Evolutionary conservation across 2,888 invertebrate genomes (phyloP).

Genomic region (Melinaea marsaeus): DNA sequence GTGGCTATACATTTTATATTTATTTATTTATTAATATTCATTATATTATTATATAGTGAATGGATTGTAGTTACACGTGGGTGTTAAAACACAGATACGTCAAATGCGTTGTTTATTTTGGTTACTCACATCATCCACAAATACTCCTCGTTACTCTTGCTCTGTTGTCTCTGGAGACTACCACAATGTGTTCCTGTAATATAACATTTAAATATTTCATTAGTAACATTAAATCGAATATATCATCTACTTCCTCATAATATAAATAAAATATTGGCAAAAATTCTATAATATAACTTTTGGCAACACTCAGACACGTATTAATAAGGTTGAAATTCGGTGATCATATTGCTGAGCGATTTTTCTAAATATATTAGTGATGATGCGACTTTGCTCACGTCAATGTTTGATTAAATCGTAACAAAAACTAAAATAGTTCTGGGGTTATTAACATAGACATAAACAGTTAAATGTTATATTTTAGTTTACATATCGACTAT

Average conservation of each 20-base stretch:
- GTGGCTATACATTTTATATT: too few species aligned
- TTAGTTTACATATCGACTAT: too few species aligned
- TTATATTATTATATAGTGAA: too few species aligned
- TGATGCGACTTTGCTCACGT: slow-evolving; percentile 12
- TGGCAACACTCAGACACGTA: too few species aligned
- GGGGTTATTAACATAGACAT: slow-evolving; percentile 7
- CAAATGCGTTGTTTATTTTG: slow-evolving; percentile 10
- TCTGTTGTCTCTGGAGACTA: slow-evolving; percentile 52
- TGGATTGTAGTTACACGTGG: too few species aligned
- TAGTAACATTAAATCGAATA: neutral
- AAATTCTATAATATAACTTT: too few species aligned
- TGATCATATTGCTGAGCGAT: too few species aligned
- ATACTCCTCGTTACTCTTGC: slow-evolving; percentile 66
- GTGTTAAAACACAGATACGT: neutral
- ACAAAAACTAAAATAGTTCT: neutral
- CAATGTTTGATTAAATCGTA: too few species aligned
- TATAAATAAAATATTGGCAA: too few species aligned
- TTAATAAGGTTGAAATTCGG: too few species aligned
- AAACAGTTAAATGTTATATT: neutral
- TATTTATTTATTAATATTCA: too few species aligned
- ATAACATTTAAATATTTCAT: neutral
- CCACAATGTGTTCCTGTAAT: slow-evolving; percentile 54
- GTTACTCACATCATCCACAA: slow-evolving; percentile 73
- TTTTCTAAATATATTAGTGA: slow-evolving; percentile 4
- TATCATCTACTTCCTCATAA: too few species aligned